Conservation (phyloP, 2,797 vertebrate genomes). For the Clarias laeviceps region DNA sequence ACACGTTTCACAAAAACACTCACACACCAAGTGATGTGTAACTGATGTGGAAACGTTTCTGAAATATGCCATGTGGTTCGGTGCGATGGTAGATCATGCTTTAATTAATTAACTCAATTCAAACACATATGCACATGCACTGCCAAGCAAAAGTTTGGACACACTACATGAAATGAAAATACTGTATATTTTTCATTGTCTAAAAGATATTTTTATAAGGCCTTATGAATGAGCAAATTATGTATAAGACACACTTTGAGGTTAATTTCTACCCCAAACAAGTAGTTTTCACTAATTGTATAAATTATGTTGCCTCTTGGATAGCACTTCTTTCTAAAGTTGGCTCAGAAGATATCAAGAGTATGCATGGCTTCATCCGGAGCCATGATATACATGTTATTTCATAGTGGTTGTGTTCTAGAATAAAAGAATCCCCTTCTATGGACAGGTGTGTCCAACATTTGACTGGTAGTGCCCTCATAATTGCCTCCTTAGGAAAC, state of each 20-base stretch:
- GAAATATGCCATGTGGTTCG: conserved; percentile 23
- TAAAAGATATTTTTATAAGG: not conserved
- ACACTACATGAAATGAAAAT: not conserved
- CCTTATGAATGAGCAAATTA: not conserved
- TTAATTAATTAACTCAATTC: conserved; percentile 51
- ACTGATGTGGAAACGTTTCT: conserved; percentile 53
- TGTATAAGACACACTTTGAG: not conserved
- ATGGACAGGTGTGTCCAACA: conserved; percentile 6
- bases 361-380: not conserved
- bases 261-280: not conserved
- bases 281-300: not conserved
- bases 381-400: not conserved
- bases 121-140: conserved; percentile 53
- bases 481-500: conserved; percentile 44
- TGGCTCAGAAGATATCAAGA: not conserved
- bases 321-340: not conserved
- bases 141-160: conserved; percentile 27
- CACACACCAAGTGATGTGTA: conserved; percentile 89
- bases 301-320: not conserved
- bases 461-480: conserved; percentile 18
- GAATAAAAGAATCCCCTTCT: not conserved
- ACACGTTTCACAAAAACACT: conserved; percentile 71
- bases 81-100: conserved; percentile 41
- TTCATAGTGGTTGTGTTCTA: not conserved
- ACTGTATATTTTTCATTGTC: not conserved